Conservation (phyloP, 2,888 invertebrate species). For the Matsumyia berberina region DNA sequence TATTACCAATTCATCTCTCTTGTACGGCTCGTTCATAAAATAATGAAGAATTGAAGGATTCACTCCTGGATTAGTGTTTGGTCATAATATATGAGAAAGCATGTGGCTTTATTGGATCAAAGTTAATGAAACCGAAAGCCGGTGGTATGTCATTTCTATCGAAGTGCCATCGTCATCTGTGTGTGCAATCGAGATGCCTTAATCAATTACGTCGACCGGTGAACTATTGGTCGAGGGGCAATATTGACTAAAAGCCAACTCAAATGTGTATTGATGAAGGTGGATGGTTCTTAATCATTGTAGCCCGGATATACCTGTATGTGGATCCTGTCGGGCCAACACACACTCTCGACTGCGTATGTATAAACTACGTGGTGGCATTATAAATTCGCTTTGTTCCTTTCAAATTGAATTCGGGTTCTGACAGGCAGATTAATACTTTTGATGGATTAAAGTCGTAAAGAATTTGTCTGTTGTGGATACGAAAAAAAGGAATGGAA, state of each 20-base stretch:
- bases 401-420: conserved; percentile 60
- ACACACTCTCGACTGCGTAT: not conserved
- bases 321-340: not conserved
- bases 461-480: conserved; percentile 45
- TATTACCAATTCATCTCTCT: conserved; percentile 1
- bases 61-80: conserved; percentile 4
- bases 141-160: conserved; percentile 22
- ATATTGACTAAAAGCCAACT: conserved; percentile 14
- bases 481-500: conserved; percentile 36
- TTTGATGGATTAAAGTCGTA: conserved; percentile 70
- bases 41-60: conserved; percentile 7
- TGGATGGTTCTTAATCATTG: conserved; percentile 8
- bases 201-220: conserved; percentile 39
- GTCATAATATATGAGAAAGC: not conserved
- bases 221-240: not conserved
- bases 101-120: conserved; percentile 30
- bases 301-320: not conserved
- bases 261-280: conserved; percentile 35
- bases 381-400: conserved; percentile 67
- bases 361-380: not conserved
- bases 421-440: conserved; percentile 62
- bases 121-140: conserved; percentile 36
- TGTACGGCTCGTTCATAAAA: not conserved
- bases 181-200: conserved; percentile 37
- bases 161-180: conserved; percentile 8